Evolutionary conservation across 2,888 invertebrate species (phyloP).

Genomic region (Sipunculus nudus): DNA sequence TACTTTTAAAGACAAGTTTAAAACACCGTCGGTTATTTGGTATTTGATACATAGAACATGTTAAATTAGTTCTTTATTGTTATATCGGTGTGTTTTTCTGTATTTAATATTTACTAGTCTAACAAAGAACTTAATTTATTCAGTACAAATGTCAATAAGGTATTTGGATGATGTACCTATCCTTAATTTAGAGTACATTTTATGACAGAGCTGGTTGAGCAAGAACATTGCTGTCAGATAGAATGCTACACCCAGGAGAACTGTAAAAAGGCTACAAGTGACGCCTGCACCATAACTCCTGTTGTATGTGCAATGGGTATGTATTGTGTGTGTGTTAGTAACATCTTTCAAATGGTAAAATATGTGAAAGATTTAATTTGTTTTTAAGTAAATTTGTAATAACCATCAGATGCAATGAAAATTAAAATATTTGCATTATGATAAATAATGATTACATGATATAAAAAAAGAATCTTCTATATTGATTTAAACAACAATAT

Average conservation of each 20-base stretch:
- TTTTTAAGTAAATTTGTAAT: too few relatives aligned
- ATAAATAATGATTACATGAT: background rate
- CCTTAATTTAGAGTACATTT: background rate
- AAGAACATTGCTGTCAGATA: conserved; percentile 44
- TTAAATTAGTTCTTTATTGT: background rate
- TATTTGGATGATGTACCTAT: too few relatives aligned
- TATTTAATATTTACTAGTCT: background rate
- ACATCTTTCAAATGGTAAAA: too few relatives aligned
- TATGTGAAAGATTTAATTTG: too few relatives aligned
- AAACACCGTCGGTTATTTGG: too few relatives aligned
- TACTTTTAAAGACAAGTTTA: too few relatives aligned
- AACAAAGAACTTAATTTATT: too few relatives aligned
- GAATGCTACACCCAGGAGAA: conserved; percentile 50
- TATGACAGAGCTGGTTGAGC: conserved; percentile 32
- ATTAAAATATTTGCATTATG: too few relatives aligned
- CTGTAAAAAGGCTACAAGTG: conserved; percentile 50
- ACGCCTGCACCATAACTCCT: conserved; percentile 49
- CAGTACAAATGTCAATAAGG: too few relatives aligned
- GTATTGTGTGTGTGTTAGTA: conserved; percentile 3
- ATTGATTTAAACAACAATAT: too few relatives aligned
- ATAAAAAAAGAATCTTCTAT: background rate
- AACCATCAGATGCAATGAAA: too few relatives aligned
- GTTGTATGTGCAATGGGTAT: conserved; percentile 61
- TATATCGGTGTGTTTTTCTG: background rate
- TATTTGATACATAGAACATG: too few relatives aligned